Base-by-base conservation (phyloP, 2,113 vertebrate species). In the Hiodon tergisus region DNA sequence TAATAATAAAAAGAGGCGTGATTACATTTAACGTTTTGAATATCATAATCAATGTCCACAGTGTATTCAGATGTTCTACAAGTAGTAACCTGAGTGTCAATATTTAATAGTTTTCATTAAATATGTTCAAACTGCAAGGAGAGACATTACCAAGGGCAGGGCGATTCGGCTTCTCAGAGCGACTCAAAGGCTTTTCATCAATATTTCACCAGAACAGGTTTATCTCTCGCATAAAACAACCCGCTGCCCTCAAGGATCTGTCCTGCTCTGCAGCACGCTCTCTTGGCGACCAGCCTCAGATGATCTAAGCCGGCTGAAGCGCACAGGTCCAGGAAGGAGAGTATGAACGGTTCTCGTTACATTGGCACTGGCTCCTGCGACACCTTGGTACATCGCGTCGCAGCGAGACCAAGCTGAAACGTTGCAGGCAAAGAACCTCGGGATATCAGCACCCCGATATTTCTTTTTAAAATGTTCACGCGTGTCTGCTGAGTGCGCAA, bases 201-300 rank as follows among this genome's bases (percentile, higher is more conserved):
- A 67, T 74, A 74, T 74, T 74, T 74, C 72, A 74, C 16, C 52
- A 67, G 72, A 74, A 74, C 62, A 67, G 72, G 72, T 67, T 74
- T 74, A 74, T 67, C 16, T 74, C 62, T 74, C 62, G n/a, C 67
- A 74, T 67, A 67, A 74, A 73, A 65, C 60, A 74, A 74, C 17
- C 57, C 52, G 51, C 62, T 57, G 62, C 72, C 51, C 72, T 17
- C 51, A 13, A 73, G 60, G 61, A 73, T 65, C 61, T 16, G 31
- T 63, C 61, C 57, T 46, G 3, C 70, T 59, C 17, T 71, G 70
- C 60, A 71, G 31, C 53, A 46, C 47, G 17, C 57, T n/a, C 55
- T 57, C 57, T 57, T 4, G 46, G 8, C 31, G 70, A 71, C 7
- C 55, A 48, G 11, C 54, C 57, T 60, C 70, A 71, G 46, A 71